phyloP scores from a whole-genome alignment of 2,888 invertebrate species.

The Eupithecia insigniata region DNA sequence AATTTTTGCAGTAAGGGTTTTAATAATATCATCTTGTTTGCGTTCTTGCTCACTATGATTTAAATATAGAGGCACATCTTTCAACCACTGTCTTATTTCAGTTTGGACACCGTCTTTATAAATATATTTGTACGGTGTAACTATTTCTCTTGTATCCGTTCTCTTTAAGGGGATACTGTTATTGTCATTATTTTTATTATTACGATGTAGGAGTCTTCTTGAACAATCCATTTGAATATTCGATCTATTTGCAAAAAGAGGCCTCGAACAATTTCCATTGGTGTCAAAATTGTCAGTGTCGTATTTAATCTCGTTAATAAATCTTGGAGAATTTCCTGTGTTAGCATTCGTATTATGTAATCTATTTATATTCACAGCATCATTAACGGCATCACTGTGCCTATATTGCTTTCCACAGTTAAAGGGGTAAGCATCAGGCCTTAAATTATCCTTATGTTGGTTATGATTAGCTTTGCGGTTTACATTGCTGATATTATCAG shows the following conservation, averaged over 20 bases:
- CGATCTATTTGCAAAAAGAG: neutral
- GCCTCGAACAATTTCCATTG: neutral
- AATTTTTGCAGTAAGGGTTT: slow-evolving; percentile 55
- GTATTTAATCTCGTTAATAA: neutral
- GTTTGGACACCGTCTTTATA: slow-evolving; percentile 51
- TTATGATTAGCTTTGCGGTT: neutral
- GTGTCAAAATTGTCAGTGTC: neutral
- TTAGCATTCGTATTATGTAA: neutral
- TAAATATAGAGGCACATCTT: slow-evolving; percentile 53
- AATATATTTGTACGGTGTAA: slow-evolving; percentile 38
- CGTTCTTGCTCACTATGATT: slow-evolving; percentile 44
- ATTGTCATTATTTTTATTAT: neutral
- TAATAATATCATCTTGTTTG: slow-evolving; percentile 50
- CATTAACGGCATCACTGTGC: neutral
- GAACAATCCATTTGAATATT: neutral
- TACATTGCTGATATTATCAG: neutral
- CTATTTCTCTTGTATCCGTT: slow-evolving; percentile 20
- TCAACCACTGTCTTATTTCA: slow-evolving; percentile 54
- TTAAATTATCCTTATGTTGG: neutral
- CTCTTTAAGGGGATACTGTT: slow-evolving; percentile 16
- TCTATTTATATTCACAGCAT: neutral
- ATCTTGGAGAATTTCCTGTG: neutral
- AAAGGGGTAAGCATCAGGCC: neutral
- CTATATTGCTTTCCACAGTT: neutral
- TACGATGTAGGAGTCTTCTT: neutral